Base-by-base conservation (phyloP, 1,140 invertebrate genomes). In the Drusus annulatus region DNA sequence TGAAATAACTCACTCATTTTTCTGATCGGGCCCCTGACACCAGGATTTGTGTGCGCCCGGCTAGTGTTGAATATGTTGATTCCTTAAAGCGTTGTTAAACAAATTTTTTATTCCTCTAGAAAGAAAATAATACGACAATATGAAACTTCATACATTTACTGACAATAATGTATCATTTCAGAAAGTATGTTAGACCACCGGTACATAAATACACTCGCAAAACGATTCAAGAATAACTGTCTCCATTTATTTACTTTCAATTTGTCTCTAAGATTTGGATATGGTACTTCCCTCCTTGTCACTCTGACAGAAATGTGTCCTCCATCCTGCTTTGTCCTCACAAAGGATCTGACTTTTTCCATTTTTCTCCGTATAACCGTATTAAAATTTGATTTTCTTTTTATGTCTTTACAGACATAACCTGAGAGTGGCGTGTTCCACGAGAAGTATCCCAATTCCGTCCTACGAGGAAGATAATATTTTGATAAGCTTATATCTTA, bases 321-420 rank as follows among this genome's bases (percentile, higher is more conserved):
- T 31, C 25, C 25, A 10, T 65, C 62, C 25, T 28, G n/a, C 62
- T 65, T 16, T 65, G 21, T 28, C 62, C 16, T 65, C 62, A 65
- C 62, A 65, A 65, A 65, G 62, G 62, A 65, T 25, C 62, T 31
- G 62, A 65, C 62, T 65, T 65, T 65, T 65, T 65, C 62, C 62
- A 65, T 65, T 65, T 65, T 28, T 13, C 62, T 65, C 62, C 62
- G 62, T 28, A 65, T 65, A 65, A 65, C 62, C 62, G 62, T 65
- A 65, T 65, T 65, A 65, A 65, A 65, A 65, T 65, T 65, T 65
- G 62, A 65, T 65, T 65, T 60, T 65, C 62, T 65, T 65, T 65
- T 65, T 65, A 65, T 65, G 62, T 65, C 21, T 65, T 28, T 65
- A 31, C 62, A 65, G 62, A 31, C 62, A 65, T 21, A 15, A 65